Evolutionary conservation across 2,113 vertebrate species (phyloP), one percentile per base, ranked within the genome.

Genomic region (Siphamia tubifer): DNA sequence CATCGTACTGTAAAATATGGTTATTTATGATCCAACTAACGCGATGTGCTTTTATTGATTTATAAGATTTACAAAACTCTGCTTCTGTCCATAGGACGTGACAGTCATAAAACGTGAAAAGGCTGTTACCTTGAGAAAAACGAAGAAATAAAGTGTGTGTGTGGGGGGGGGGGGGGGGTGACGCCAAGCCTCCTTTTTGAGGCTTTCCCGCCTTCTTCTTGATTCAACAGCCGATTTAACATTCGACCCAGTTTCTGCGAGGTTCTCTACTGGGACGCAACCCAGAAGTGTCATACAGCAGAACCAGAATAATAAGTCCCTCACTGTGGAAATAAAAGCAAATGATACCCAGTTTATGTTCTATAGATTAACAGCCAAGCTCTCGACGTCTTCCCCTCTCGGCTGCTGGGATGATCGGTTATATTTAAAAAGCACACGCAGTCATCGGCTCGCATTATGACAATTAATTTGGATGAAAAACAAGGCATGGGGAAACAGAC

Each of bases 251-350:
- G 79, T 92, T 93, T 89, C 83, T 28, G 61, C 45, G 21, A 78
- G 85, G 80, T 72, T 88, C 86, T 87, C 90, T 87, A 71, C 84
- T 74, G 91, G 90, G 91, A 91, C 83, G 21, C 86, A 89, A 93
- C 91, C 91, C 75, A 92, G 87, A 93, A 93, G 90, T 92, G 92
- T 93, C 92, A 93, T 80, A 16, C 73, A 64, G 81, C 80, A 87
- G 65, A 89, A 82, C 74, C 77, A 61, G 80, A 85, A 91, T 86
- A 89, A 91, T 80, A 91, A 89, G 51, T 67, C 62, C 77, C 58
- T 54, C 45, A 21, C 73, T 68, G 61, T 72, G 45, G 58, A 79
- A 73, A 84, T 74, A 61, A 84, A 75, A 74, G 74, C 36, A 44
- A 68, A 63, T 8, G 5, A 67, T 52, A 60, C 32, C 31, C 45